These are phyloP conservation scores for Paralinhomoeus sp. DNA, from an alignment of 2,888 invertebrate species.

Conservation along the genomic window DNA sequence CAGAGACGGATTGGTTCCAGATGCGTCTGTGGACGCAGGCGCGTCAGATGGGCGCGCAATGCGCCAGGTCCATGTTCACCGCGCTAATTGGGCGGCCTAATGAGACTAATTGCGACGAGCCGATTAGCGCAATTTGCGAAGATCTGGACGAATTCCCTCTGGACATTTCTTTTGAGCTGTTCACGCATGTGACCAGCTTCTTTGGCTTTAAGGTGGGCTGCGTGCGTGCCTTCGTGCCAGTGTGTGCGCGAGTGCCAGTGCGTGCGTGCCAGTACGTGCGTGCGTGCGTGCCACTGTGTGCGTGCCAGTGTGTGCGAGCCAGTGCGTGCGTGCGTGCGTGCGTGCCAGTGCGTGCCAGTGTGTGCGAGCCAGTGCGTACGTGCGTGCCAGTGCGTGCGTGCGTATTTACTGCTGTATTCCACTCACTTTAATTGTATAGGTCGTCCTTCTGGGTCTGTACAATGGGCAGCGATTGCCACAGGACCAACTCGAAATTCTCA, in stretches of 20 bases:
- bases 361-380: no score
- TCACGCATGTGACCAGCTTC: slow-evolving; percentile 79
- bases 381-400: no score
- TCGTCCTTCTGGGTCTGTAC: slow-evolving; percentile 66
- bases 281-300: no score
- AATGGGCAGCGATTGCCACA: slow-evolving; percentile 63
- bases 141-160: slow-evolving; percentile 9
- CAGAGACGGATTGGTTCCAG: slow-evolving; percentile 27
- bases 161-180: slow-evolving; percentile 92
- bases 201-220: slow-evolving; percentile 57
- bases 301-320: no score
- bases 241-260: no score
- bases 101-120: no score
- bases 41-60: slow-evolving; percentile 82
- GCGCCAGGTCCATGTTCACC: slow-evolving; percentile 62
- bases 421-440: slow-evolving; percentile 19
- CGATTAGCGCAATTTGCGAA: not conserved
- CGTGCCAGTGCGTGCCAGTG: no score
- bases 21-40: slow-evolving; percentile 96
- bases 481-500: slow-evolving; percentile 52
- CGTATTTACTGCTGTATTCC: no score
- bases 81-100: no score
- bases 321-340: no score
- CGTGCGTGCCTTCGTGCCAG: not conserved
- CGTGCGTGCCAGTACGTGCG: no score